Evolutionary conservation across 2,888 invertebrate species (phyloP), one percentile per base, ranked within the genome.

Genomic region (Drosophila fungiperda): DNA sequence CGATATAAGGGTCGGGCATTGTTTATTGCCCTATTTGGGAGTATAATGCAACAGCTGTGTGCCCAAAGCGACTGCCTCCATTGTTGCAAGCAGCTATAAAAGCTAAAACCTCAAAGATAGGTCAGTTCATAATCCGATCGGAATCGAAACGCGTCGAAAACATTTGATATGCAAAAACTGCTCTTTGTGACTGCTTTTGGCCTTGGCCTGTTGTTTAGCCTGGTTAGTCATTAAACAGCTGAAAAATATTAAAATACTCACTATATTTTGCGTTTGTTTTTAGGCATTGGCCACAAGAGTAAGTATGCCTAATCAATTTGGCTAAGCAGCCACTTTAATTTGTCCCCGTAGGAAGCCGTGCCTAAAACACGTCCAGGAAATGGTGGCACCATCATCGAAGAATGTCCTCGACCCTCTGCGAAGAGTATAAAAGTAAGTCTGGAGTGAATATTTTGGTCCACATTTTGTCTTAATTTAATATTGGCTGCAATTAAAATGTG

Each of bases 391-490:
- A 45, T 15, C 38, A 6, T 23, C 1, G 48, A 38, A 1, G 38
- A 63, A n/a, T 84, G 84, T 48, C 88, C 84, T 8, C 40, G 50
- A n/a, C 90, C 90, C 17, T 73, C 82, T 0, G 67, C 80, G 7
- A 26, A 90, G 49, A 54, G 64, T 17, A 23, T 90, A 15, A 74
- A 49, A 66, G 89, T 90, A 74, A 80, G 82, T 78, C 45, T 17
- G 1, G 7, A 17, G 3, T 38, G 3, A 38, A 38, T 38, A 17
- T 36, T 15, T 36, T 15, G 15, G 15, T 15, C 12, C 6, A 36
- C 15, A 15, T 15, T 12, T 36, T 15, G 15, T 36, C 36, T 15
- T 7, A 15, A 15, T 36, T 15, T 0, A 38, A 38, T 38, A 8
- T 1, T 38, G 36, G 36, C 3, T 38, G 17, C 8, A 38, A 17